phyloP scores from a whole-genome alignment of 2,113 vertebrate genomes.

The Ptilonorhynchus violaceus region DNA sequence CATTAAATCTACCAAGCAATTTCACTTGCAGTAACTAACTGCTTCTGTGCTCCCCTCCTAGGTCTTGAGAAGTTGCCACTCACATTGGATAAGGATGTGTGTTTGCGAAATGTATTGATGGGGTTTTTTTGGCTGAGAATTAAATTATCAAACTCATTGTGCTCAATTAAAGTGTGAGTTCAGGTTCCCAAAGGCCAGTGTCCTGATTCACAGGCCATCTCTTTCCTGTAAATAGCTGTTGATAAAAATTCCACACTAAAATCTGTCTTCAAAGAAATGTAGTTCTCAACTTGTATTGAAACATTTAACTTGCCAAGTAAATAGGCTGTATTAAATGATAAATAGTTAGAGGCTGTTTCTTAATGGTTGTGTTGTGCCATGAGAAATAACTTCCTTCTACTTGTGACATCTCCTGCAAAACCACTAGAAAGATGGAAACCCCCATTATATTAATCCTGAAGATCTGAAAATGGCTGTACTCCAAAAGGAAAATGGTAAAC shows the following conservation, averaged over 20 bases:
- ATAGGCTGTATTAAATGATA: constrained; percentile 16
- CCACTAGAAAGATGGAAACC: neutral
- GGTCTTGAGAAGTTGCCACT: neutral
- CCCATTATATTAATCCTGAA: neutral
- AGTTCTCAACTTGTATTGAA: neutral
- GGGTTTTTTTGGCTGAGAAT: neutral
- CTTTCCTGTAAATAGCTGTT: neutral
- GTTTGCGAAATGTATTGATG: neutral
- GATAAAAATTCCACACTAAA: neutral
- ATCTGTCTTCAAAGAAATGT: neutral
- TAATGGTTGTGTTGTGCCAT: neutral
- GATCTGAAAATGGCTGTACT: neutral
- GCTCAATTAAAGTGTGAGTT: neutral
- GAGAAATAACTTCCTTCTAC: constrained; percentile 18
- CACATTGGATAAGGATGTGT: neutral
- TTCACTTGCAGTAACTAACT: neutral
- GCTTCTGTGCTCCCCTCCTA: neutral
- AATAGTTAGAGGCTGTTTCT: neutral
- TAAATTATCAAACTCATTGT: neutral
- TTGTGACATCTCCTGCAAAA: neutral
- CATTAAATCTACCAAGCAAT: neutral
- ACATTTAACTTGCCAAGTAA: constrained; percentile 46
- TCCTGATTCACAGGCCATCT: neutral
- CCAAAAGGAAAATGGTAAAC: neutral
- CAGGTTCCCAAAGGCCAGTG: neutral